Percentiles rank a stretch among this genome's conserved stretches.
Evolutionary conservation across 2,797 vertebrate genomes (phyloP).

Genomic region (Atherinosoma microstoma): DNA sequence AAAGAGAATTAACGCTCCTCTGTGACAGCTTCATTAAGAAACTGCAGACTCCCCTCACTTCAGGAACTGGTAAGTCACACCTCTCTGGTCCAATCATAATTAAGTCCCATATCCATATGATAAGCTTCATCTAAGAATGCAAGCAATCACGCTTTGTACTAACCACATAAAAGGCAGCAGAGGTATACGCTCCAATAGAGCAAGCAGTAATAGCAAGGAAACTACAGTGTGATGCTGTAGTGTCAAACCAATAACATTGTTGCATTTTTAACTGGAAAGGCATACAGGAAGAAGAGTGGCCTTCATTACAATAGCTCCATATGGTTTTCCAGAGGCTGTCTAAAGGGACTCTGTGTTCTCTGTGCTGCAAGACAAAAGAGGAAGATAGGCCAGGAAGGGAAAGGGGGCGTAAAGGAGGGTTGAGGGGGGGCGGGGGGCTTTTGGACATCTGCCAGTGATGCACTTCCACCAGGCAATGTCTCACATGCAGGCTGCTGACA

Average conservation of each 20-base stretch:
- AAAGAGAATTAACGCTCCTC: conserved; percentile 43
- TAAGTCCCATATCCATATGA: not conserved
- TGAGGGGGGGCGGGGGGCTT: conserved; percentile 31
- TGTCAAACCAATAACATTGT: conserved; percentile 40
- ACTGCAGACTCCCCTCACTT: conserved; percentile 36
- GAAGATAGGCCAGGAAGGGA: conserved; percentile 77
- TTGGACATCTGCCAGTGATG: conserved; percentile 80
- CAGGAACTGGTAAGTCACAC: conserved; percentile 12
- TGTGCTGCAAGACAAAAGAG: conserved; percentile 74
- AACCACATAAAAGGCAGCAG: conserved; percentile 22
- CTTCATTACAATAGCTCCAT: conserved; percentile 56
- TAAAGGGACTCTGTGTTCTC: conserved; percentile 72
- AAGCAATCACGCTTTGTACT: conserved; percentile 27
- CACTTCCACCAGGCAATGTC: conserved; percentile 78
- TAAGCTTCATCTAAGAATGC: conserved; percentile 12
- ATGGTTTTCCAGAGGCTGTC: conserved; percentile 60
- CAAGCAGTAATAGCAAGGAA: conserved; percentile 8
- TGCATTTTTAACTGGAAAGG: conserved; percentile 36
- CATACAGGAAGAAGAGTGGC: conserved; percentile 52
- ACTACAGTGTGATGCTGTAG: conserved; percentile 8
- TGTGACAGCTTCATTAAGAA: conserved; percentile 48
- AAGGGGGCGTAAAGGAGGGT: conserved; percentile 50
- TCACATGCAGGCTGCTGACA: conserved; percentile 79
- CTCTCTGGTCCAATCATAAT: conserved; percentile 25
- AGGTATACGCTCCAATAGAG: not conserved